These are phyloP conservation scores for Sylvia atricapilla DNA, from an alignment of 2,113 vertebrate genomes.

Conservation along the genomic window DNA sequence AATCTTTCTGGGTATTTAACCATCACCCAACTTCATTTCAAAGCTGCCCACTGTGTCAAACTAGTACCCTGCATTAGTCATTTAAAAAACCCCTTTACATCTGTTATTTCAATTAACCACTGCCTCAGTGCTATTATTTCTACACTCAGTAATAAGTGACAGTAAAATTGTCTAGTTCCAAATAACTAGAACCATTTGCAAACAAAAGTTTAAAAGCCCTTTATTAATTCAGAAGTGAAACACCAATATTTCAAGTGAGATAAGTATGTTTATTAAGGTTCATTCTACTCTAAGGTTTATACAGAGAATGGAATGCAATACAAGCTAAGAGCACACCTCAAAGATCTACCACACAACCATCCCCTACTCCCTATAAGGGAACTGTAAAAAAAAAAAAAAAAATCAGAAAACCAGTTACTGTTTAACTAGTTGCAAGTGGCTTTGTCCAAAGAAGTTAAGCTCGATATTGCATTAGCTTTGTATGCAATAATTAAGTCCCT, in stretches of 20 bases:
- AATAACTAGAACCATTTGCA: slow-evolving; percentile 35
- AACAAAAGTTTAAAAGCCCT: slow-evolving; percentile 44
- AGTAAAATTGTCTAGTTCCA: not conserved
- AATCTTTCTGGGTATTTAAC: not conserved
- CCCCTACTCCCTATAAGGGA: slow-evolving; percentile 65
- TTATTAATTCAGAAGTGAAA: slow-evolving; percentile 64
- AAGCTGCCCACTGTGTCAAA: not conserved
- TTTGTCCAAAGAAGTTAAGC: slow-evolving; percentile 58
- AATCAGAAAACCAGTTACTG: slow-evolving; percentile 47
- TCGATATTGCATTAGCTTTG: slow-evolving; percentile 34
- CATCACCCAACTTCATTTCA: not conserved
- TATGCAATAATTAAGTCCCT: slow-evolving; percentile 56
- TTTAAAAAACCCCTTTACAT: no score
- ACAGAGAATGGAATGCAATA: slow-evolving; percentile 71
- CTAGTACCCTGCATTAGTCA: not conserved
- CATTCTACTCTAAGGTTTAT: slow-evolving; percentile 62
- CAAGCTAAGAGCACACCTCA: slow-evolving; percentile 64
- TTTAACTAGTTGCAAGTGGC: slow-evolving; percentile 64
- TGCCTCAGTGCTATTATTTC: not conserved
- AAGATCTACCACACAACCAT: slow-evolving; percentile 59
- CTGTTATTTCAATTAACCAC: not conserved
- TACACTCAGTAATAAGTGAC: not conserved
- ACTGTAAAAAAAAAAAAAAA: slow-evolving; percentile 24
- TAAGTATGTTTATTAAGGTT: slow-evolving; percentile 67
- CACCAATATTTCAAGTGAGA: slow-evolving; percentile 59